These are phyloP conservation scores for Galbula dea DNA, from an alignment of 2,113 vertebrate genomes.

Conservation along the genomic window DNA sequence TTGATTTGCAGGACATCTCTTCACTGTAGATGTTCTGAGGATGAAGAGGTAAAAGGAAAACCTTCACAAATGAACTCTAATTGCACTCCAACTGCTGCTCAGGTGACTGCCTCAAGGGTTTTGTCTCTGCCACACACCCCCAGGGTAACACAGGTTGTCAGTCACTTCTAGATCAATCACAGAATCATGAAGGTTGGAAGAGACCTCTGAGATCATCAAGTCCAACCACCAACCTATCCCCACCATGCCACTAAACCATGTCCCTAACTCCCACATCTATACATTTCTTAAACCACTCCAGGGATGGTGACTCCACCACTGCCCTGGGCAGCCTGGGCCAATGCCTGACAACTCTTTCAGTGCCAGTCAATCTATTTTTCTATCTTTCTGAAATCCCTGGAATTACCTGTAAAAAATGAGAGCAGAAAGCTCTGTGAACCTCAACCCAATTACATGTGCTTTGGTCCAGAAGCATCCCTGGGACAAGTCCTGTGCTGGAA, in stretches of 20 bases:
- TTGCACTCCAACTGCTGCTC: not conserved
- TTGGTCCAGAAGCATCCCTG: not conserved
- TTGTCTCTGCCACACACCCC: not conserved
- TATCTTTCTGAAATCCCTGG: not conserved
- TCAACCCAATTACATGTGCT: accelerated
- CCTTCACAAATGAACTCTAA: not conserved
- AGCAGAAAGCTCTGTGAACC: not conserved
- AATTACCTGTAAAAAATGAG: not conserved
- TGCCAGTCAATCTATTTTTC: not conserved
- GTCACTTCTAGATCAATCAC: not conserved
- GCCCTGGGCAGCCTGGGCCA: too few species aligned
- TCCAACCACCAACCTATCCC: too few species aligned
- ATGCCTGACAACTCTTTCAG: too few species aligned
- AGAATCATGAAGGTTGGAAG: too few species aligned
- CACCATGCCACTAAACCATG: too few species aligned
- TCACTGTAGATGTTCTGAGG: not conserved
- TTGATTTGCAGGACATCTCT: not conserved
- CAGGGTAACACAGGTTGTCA: not conserved
- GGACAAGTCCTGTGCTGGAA: not conserved
- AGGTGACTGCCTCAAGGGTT: not conserved
- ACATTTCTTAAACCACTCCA: too few species aligned
- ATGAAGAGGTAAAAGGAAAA: not conserved
- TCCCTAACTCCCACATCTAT: too few species aligned
- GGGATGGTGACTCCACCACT: too few species aligned
- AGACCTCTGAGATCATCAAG: too few species aligned